Conservation (phyloP, 2,888 invertebrate species). For the Ochlodes sylvanus region DNA sequence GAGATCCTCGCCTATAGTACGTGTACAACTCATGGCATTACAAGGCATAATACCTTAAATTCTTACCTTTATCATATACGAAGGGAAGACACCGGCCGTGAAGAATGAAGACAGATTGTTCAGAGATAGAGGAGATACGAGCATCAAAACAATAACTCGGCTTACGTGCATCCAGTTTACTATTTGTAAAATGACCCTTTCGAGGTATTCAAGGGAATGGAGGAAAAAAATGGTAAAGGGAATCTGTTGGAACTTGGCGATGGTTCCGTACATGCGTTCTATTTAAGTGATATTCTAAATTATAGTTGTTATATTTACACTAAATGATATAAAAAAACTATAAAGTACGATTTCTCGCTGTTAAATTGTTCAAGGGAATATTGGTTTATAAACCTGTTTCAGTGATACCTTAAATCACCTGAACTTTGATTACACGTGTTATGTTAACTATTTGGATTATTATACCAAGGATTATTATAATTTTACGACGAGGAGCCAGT, state of each 20-base stretch:
- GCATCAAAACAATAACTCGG: constrained; percentile 54
- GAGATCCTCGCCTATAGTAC: background rate
- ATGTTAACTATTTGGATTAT: too few species aligned
- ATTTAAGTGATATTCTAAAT: background rate
- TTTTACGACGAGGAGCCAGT: too few species aligned
- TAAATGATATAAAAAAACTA: too few species aligned
- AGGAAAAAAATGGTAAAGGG: constrained; percentile 25
- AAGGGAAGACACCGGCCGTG: constrained; percentile 47
- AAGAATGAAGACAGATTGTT: constrained; percentile 49
- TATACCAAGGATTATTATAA: too few species aligned
- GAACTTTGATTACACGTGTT: too few species aligned
- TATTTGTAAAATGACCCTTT: constrained; percentile 60
- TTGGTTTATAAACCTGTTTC: too few species aligned
- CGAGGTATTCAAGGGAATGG: constrained; percentile 48
- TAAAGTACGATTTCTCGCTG: too few species aligned
- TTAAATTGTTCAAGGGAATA: too few species aligned
- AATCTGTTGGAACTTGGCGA: background rate
- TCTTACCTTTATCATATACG: constrained; percentile 48
- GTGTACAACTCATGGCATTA: constrained; percentile 30
- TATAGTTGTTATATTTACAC: too few species aligned
- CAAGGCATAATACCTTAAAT: constrained; percentile 38
- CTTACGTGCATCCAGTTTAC: constrained; percentile 50
- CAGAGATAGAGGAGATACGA: constrained; percentile 41
- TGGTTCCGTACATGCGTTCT: constrained; percentile 24
- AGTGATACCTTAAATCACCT: too few species aligned